Base-by-base conservation (phyloP, 2,113 vertebrate species). In the Crotalus viridis region DNA sequence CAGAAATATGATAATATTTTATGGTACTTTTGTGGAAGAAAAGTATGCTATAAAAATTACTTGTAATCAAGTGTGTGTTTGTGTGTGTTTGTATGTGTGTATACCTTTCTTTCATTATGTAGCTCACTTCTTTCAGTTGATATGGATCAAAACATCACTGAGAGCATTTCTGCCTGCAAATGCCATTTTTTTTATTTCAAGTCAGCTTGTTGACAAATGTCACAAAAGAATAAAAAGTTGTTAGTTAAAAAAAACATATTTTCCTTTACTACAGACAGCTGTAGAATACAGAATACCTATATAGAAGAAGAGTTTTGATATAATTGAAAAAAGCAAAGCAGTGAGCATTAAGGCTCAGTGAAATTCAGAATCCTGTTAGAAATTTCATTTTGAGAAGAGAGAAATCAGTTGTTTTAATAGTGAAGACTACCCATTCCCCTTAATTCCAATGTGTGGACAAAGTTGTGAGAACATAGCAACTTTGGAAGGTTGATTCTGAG, bases 11-110 rank as follows among this genome's bases (percentile, higher is more conserved):
- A 94, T 88, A 91, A 54, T 28, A 13, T 92, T 89, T 85, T 96
- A 94, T 21, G 3, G 89, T 94, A 89, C 93, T 87, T 96, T 97
- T 94, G 94, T 69, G 55, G 88, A 92, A 95, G 94, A 94, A 94
- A 95, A 96, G 92, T 92, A 85, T 90, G 59, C 52, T 95, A 88
- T 90, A 95, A 94, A 89, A 96, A 92, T 96, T 96, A 96, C 93
- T 95, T 94, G 55, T 61, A 94, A 95, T 96, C 91, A 95, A 21
- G 10, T 94, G 89, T 94, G n/a, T n/a, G n/a, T n/a, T n/a, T 5
- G 46, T 46, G 52, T 15, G 13, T 39, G 5, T 69, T 0, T 74
- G 28, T 74, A n/a, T 74, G 28, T 74, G n/a, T 33, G n/a, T 74
- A 5, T 39, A 33, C 13, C 13, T 39, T n/a, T 74, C 88, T 87